Percentiles rank a stretch among this genome's conserved stretches.
phyloP scores from a whole-genome alignment of 2,113 vertebrate genomes.

The Sphyrna mokarran region DNA sequence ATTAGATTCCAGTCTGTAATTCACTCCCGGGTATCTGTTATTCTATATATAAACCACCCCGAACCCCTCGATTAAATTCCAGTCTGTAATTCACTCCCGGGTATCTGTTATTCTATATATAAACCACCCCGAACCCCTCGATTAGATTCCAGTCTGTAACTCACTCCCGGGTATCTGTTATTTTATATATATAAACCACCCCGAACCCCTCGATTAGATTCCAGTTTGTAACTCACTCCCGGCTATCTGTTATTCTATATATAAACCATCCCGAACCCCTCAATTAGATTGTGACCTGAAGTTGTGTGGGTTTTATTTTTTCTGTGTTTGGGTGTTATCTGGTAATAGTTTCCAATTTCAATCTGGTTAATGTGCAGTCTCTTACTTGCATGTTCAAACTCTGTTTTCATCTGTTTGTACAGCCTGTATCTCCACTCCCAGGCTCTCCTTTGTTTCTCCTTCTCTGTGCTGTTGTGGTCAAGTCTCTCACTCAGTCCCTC shows the following conservation, averaged over 20 bases:
- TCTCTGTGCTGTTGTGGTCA: constrained; percentile 67
- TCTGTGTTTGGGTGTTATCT: constrained; percentile 51
- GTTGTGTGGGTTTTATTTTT: constrained; percentile 47
- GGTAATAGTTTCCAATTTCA: constrained; percentile 44
- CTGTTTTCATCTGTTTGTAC: constrained; percentile 81
- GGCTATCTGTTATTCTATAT: no score
- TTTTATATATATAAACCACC: no score
- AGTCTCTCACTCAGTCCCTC: constrained; percentile 68
- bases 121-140: no score
- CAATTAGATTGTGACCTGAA: no score
- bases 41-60: constrained; percentile 48
- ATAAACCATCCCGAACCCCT: no score
- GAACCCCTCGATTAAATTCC: constrained; percentile 41
- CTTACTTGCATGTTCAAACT: constrained; percentile 86
- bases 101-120: no score
- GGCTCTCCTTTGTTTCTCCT: constrained; percentile 77
- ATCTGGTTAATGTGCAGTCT: constrained; percentile 34
- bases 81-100: neutral
- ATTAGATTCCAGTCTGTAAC: no score
- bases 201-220: no score
- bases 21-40: constrained; percentile 48
- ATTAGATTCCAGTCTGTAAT: constrained; percentile 37
- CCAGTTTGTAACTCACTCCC: no score
- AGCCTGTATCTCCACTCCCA: constrained; percentile 89
- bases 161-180: no score